Base-by-base conservation (phyloP, 1,140 invertebrate genomes). In the Drosophila pruinosa region DNA sequence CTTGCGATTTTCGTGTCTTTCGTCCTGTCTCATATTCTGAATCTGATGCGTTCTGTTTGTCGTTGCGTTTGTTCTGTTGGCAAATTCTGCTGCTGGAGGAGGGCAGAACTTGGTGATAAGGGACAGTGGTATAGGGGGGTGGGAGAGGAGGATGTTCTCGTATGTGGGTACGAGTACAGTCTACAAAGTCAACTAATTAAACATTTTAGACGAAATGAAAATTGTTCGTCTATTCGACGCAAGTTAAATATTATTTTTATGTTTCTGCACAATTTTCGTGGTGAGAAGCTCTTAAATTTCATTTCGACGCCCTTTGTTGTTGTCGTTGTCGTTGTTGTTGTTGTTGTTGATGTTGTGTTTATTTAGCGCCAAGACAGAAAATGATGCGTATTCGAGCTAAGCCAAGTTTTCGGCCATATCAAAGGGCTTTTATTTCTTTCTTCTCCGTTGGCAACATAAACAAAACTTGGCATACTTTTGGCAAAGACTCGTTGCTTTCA, bases 171-270 rank as follows among this genome's bases (percentile, higher is more conserved):
- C 10, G 10, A 5, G 47, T 7, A 22, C 15, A 52, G 43, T 48
- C 58, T 54, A 26, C 10, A 58, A 57, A 63, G 70, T 59, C 43
- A 52, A 61, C 65, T 85, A 79, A 82, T 82, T 82, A 85, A 82
- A 85, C 47, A 85, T 85, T 82, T 79, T 68, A 59, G 65, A 38
- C 53, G 4, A 85, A 77, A 82, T 75, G 61, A 75, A 71, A 48
- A 74, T 75, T 90, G 58, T 89, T 64, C 73, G 31, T 52, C 70
- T 58, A 62, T 45, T 19, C 50, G 48, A 21, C 50, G 43, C 41
- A 68, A 71, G 39, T 75, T 56, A 78, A 79, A 83, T 75, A 79
- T 78, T 72, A 68, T 69, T 62, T 67, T 61, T 17, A 22, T 61
- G 36, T 31, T 54, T 43, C 53, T 34, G 21, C 12, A 21, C 8